Conservation (phyloP, 2,113 vertebrate genomes). For the Pleuronectes platessa region DNA sequence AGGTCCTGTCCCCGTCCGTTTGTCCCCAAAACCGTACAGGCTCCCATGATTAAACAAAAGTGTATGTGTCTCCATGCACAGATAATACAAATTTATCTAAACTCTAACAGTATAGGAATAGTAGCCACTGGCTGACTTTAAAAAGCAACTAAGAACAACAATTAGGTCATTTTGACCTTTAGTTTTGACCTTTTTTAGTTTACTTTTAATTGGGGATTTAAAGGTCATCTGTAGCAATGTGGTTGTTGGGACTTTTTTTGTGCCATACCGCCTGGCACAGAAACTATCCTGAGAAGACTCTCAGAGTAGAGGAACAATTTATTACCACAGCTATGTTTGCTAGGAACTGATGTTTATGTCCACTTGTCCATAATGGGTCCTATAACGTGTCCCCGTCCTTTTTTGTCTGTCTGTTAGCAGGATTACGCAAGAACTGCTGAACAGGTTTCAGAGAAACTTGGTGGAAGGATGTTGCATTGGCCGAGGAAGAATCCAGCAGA, state of each 20-base stretch:
- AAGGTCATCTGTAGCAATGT: constrained; percentile 28
- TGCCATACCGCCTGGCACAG: not conserved
- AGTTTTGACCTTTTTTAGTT: constrained; percentile 25
- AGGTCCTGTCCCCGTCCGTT: not conserved
- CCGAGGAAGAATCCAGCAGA: no score
- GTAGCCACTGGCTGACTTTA: not conserved
- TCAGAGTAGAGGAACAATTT: not conserved
- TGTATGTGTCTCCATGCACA: not conserved
- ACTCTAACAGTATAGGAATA: not conserved
- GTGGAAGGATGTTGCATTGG: no score
- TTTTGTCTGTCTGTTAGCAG: not conserved
- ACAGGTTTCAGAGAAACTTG: no score
- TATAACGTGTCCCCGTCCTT: not conserved
- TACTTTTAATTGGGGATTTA: constrained; percentile 10
- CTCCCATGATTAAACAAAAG: not conserved
- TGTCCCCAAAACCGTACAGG: not conserved
- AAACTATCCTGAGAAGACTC: not conserved
- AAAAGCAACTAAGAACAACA: not conserved
- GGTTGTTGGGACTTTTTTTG: not conserved
- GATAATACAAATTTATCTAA: constrained; percentile 9
- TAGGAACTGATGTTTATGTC: not conserved
- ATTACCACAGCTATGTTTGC: not conserved
- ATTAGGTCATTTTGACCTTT: constrained; percentile 22
- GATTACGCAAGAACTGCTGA: not conserved
- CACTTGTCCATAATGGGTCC: not conserved